Conservation (phyloP, 2,113 vertebrate species). For the Chionodraco myersi region DNA sequence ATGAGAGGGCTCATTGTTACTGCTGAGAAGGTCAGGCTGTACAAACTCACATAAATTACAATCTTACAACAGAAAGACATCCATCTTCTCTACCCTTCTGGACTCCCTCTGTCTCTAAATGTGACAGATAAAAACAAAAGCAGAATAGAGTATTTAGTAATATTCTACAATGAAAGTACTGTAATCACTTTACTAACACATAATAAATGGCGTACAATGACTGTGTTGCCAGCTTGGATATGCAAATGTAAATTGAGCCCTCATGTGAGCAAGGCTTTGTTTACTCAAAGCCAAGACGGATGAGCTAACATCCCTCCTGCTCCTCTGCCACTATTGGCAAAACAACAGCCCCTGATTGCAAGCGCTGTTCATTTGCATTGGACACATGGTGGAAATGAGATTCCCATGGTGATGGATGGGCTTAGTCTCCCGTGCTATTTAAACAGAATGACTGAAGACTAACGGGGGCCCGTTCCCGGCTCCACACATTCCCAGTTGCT, state of each 20-base stretch:
- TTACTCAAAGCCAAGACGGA: conserved; percentile 42
- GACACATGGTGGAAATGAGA: conserved; percentile 58
- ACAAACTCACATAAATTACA: background rate
- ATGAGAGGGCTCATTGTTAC: background rate
- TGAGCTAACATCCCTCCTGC: conserved; percentile 36
- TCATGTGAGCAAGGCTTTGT: conserved; percentile 26
- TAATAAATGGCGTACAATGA: conserved; percentile 13
- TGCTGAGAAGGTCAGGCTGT: background rate
- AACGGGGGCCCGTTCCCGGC: background rate
- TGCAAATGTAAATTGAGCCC: conserved; percentile 40
- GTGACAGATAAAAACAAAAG: background rate
- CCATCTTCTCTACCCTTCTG: background rate
- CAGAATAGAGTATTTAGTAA: background rate
- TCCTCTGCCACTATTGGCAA: conserved; percentile 37
- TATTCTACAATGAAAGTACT: background rate
- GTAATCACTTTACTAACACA: background rate
- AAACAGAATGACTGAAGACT: conserved; percentile 38
- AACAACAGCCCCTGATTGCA: conserved; percentile 45
- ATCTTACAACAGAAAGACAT: background rate
- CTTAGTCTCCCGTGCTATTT: conserved; percentile 33
- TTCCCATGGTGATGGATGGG: conserved; percentile 61
- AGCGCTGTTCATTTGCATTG: conserved; percentile 58
- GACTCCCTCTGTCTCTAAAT: background rate
- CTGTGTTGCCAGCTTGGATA: conserved; percentile 18
- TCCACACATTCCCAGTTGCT: conserved; percentile 10